Conservation (phyloP, 1,140 invertebrate genomes). For the Sitobion miscanthi region DNA sequence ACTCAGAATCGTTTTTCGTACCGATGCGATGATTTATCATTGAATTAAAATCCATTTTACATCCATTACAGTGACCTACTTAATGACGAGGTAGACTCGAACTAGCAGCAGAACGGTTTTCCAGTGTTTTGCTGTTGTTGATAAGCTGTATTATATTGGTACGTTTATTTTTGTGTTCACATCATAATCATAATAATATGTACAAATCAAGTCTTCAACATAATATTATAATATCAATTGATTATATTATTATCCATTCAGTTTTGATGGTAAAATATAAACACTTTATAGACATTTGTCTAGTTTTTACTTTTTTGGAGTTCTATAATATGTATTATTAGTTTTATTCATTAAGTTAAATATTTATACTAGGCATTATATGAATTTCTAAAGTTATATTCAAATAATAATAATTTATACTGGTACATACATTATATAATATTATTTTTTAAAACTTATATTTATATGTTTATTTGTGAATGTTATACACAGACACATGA, state of each 20-base stretch:
- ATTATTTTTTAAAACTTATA: not conserved
- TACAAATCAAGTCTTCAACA: not conserved
- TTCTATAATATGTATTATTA: not conserved
- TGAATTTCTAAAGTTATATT: not conserved
- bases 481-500: not conserved
- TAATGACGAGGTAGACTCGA: not conserved
- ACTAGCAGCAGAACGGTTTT: not conserved
- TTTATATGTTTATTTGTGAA: not conserved
- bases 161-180: not conserved
- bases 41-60: not conserved
- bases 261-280: not conserved
- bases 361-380: not conserved
- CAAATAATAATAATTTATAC: not conserved
- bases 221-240: not conserved
- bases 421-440: not conserved
- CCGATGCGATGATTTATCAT: not conserved
- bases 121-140: not conserved
- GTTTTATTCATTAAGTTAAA: not conserved
- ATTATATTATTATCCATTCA: not conserved
- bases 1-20: not conserved
- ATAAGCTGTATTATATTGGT: not conserved
- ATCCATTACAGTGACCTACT: not conserved
- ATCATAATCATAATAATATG: not conserved
- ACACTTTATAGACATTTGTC: not conserved
- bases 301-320: not conserved